Evolutionary conservation across 2,113 vertebrate genomes (phyloP).

Genomic region (Hyla sarda): DNA sequence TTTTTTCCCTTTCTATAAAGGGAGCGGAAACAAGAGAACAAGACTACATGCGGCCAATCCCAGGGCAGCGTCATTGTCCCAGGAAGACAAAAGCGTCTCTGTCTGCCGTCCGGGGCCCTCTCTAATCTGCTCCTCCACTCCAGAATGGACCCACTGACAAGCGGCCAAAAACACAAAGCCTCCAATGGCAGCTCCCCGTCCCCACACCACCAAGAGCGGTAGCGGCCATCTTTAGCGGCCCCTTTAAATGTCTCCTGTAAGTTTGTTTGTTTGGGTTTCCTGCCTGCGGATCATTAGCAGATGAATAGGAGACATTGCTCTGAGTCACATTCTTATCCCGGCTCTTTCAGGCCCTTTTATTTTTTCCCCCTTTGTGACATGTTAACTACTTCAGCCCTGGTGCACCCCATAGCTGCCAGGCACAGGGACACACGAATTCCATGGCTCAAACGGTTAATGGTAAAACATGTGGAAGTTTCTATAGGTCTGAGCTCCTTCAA

Average conservation of each 20-base stretch:
- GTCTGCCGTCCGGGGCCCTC: slow-evolving; percentile 75
- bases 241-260: slow-evolving; percentile 50
- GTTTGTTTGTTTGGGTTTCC: slow-evolving; percentile 25
- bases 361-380: not conserved
- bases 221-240: slow-evolving; percentile 54
- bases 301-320: not conserved
- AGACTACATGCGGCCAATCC: slow-evolving; percentile 70
- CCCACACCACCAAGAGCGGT: not conserved
- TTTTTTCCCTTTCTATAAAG: slow-evolving; percentile 32
- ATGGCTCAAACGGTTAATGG: not conserved
- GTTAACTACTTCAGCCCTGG: not conserved
- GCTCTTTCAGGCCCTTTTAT: not conserved
- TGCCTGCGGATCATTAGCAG: slow-evolving; percentile 23
- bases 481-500: not conserved
- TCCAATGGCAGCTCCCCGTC: not conserved
- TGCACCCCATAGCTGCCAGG: not conserved
- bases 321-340: slow-evolving; percentile 4
- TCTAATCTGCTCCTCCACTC: slow-evolving; percentile 64
- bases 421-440: not conserved
- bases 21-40: slow-evolving; percentile 68
- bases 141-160: slow-evolving; percentile 21
- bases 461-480: not conserved
- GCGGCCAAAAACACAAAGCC: not conserved
- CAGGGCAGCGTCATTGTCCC: slow-evolving; percentile 84
- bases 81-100: slow-evolving; percentile 83